phyloP scores from a whole-genome alignment of 64 coral and sea anemone genomes.

The Pocillopora verrucosa region DNA sequence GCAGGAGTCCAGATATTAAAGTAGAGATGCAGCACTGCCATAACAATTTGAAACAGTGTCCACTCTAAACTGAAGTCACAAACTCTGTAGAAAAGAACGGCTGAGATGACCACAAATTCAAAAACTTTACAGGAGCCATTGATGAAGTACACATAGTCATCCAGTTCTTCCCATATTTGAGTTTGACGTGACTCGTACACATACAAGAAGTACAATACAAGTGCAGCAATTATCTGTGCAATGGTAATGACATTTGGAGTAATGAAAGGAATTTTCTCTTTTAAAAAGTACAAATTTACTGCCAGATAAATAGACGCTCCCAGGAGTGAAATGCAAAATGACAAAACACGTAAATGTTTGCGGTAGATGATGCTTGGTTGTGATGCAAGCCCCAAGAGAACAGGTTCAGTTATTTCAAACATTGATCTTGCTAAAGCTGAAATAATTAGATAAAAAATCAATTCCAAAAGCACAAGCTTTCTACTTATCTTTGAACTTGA shows the following conservation, averaged over 20 bases:
- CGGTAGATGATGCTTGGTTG: conserved; percentile 63
- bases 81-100: conserved; percentile 90
- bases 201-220: conserved; percentile 85
- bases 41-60: conserved; percentile 91
- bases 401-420: conserved; percentile 94
- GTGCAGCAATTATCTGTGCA: conserved; percentile 86
- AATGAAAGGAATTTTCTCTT: conserved; percentile 94
- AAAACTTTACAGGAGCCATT: conserved; percentile 94
- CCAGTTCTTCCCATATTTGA: conserved; percentile 91
- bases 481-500: conserved; percentile 81
- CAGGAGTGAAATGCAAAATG: conserved; percentile 67
- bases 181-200: conserved; percentile 84
- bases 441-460: conserved; percentile 93
- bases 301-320: conserved; percentile 81
- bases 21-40: conserved; percentile 93
- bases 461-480: conserved; percentile 83
- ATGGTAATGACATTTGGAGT: conserved; percentile 99
- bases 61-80: conserved; percentile 96
- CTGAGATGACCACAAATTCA: conserved; percentile 93
- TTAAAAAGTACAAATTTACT: conserved; percentile 83
- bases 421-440: conserved; percentile 87
- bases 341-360: conserved; percentile 74
- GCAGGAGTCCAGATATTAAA: conserved; percentile 98
- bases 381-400: conserved; percentile 77
- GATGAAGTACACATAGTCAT: conserved; percentile 98